phyloP scores from a whole-genome alignment of 2,888 invertebrate genomes.

The Branchipolynoe longqiensis region DNA sequence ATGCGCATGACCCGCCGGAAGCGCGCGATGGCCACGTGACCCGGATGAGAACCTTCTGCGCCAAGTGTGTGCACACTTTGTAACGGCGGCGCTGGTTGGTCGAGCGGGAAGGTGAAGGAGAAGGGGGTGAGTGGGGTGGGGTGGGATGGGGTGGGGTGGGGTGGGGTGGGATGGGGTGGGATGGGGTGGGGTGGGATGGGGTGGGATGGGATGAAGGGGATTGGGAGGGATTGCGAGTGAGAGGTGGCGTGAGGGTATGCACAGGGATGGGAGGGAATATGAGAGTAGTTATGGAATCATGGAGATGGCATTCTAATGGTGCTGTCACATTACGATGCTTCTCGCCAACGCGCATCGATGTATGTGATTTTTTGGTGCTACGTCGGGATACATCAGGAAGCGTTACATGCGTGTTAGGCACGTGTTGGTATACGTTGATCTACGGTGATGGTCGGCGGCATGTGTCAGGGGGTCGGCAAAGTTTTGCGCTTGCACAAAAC shows the following conservation, averaged over 20 bases:
- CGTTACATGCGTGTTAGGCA: no score
- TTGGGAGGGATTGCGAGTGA: background rate
- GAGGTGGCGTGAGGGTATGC: background rate
- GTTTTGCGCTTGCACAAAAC: no score
- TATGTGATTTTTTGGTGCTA: no score
- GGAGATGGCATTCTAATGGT: background rate
- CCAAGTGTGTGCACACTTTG: slow-evolving; percentile 11
- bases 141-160: background rate
- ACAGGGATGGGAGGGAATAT: background rate
- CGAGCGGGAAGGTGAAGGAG: no score
- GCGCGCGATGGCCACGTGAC: background rate
- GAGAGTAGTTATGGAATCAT: background rate
- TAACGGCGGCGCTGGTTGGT: slow-evolving; percentile 25
- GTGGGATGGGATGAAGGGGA: background rate
- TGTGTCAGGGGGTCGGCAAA: no score
- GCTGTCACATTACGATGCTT: no score
- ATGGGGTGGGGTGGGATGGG: background rate
- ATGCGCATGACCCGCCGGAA: background rate
- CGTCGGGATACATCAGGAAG: no score
- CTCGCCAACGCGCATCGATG: no score
- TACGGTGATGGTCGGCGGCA: no score
- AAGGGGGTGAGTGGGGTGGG: background rate
- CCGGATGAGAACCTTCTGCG: slow-evolving; percentile 33
- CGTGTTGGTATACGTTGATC: no score
- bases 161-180: background rate